Evolutionary conservation across 2,113 vertebrate species (phyloP).

Genomic region (Anoplopoma fimbria): DNA sequence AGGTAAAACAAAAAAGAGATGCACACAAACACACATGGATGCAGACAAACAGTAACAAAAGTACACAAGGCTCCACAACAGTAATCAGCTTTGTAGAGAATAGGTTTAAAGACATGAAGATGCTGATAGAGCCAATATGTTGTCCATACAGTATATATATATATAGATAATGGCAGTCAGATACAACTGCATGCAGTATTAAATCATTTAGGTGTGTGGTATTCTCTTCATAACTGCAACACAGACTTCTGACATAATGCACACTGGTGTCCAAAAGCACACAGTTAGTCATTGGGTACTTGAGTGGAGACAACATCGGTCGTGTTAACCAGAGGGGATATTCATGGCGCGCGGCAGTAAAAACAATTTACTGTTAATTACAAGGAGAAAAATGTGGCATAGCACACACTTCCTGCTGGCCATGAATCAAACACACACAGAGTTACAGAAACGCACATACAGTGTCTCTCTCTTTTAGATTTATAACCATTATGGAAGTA

Average conservation of each 20-base stretch:
- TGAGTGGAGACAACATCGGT: conserved; percentile 66
- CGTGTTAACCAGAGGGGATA: conserved; percentile 89
- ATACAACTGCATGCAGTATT: not conserved
- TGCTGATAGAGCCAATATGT: not conserved
- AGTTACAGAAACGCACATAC: conserved; percentile 48
- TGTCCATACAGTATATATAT: not conserved
- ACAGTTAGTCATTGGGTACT: conserved; percentile 61
- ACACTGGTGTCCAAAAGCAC: conserved; percentile 63
- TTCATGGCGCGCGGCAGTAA: conserved; percentile 94
- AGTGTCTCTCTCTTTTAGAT: conserved; percentile 79
- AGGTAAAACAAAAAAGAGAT: conserved; percentile 81
- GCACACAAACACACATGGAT: not conserved
- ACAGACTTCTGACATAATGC: conserved; percentile 72
- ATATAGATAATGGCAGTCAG: not conserved
- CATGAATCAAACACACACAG: conserved; percentile 87
- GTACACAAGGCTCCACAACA: not conserved
- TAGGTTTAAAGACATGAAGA: not conserved
- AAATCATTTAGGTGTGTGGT: not conserved
- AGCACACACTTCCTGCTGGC: conserved; percentile 91
- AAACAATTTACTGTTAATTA: conserved; percentile 99
- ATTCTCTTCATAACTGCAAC: conserved; percentile 72
- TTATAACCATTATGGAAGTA: conserved; percentile 97
- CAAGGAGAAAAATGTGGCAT: conserved; percentile 97
- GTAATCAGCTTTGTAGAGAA: not conserved
- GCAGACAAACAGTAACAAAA: not conserved